Base-by-base conservation (phyloP, 37 sponge, comb jelly and placozoan genomes). In the Chondrilla cf. caribensis region DNA sequence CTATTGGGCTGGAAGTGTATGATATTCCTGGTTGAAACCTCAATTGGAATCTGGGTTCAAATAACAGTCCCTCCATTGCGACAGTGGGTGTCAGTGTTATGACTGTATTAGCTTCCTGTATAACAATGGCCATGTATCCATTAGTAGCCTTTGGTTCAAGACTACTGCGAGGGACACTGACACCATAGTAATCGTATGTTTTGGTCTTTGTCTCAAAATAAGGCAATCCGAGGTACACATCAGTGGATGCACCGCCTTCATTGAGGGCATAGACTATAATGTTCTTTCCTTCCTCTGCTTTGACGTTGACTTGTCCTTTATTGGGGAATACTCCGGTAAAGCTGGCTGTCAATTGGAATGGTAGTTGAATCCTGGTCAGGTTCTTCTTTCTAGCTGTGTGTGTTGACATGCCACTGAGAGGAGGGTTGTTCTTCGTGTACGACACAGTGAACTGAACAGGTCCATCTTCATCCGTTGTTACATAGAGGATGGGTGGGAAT, bases 151-250 rank as follows among this genome's bases (percentile, higher is more conserved):
- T n/a, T n/a, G n/a, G n/a, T 22, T n/a, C 7, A 26, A 38, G 40
- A 28, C 0, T 17, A 21, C 26, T 0, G 0, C 0, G 33, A 39
- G 18, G 28, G 29, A 54, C 77, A 29, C 60, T 39, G 36, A 83
- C 64, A 25, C 37, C 81, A 70, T 80, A 88, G 64, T 88, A 83
- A 26, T 70, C 65, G 68, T 80, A 83, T 31, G 68, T 79, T 55
- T 58, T 62, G 0, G 55, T 68, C 55, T 76, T 54, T 14, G 15
- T 67, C 28, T 19, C 19, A 29, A 39, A 26, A 64, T 73, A 64
- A 9, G 91, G 91, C 17, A 86, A 25, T 3, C 84, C 87, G 5
- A 90, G 65, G 39, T 67, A 83, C 40, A 80, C 81, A 79, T 90
- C 91, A 36, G 83, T 77, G 54, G 91, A 67, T 31, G 54, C 40